phyloP scores from a whole-genome alignment of 2,797 vertebrate species.

The Liparis tanakae region DNA sequence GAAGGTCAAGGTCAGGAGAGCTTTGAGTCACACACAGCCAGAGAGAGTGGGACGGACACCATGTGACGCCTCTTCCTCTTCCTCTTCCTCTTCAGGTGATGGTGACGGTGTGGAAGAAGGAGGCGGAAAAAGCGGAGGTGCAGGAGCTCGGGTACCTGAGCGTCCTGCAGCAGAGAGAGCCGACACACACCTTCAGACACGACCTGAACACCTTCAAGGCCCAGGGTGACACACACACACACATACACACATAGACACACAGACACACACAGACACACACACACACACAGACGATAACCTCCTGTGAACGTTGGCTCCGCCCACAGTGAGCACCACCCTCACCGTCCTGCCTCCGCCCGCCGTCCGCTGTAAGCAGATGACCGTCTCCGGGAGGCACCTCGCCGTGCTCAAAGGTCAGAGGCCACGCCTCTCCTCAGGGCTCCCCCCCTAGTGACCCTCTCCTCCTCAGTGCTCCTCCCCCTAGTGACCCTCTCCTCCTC shows the following conservation, averaged over 20 bases:
- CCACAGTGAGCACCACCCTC: slow-evolving; percentile 91
- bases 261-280: no score
- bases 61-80: no score
- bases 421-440: no score
- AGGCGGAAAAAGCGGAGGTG: slow-evolving; percentile 89
- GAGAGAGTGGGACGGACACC: no score
- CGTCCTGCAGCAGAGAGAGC: slow-evolving; percentile 90
- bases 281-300: no score
- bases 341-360: slow-evolving; percentile 92
- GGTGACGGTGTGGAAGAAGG: slow-evolving; percentile 93
- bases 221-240: slow-evolving; percentile 81
- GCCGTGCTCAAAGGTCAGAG: slow-evolving; percentile 89
- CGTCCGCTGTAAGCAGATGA: slow-evolving; percentile 92
- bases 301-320: no score
- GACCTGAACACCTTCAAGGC: slow-evolving; percentile 94
- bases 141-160: slow-evolving; percentile 90
- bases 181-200: slow-evolving; percentile 90
- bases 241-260: no score
- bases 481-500: background rate
- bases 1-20: slow-evolving; percentile 90
- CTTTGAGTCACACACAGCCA: background rate
- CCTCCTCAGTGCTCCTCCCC: slow-evolving; percentile 82
- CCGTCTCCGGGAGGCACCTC: slow-evolving; percentile 90
- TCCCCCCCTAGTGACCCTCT: no score
- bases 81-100: slow-evolving; percentile 83